Conservation (phyloP, 2,113 vertebrate genomes). For the Sphyrna mokarran region DNA sequence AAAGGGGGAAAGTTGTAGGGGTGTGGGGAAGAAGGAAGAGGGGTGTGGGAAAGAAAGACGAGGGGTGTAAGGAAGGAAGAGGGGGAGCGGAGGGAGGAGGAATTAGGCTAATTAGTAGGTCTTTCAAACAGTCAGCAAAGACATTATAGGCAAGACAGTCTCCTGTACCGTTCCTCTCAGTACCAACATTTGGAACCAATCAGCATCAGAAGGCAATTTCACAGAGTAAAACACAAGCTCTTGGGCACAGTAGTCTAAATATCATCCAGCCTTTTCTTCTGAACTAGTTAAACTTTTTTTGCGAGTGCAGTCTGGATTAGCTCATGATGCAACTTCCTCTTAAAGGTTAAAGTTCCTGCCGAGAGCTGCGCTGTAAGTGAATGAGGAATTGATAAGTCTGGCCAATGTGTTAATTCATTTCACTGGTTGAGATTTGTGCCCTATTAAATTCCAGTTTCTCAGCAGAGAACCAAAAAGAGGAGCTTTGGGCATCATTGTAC, state of each 20-base stretch:
- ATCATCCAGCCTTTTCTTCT: neutral
- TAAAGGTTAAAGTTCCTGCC: neutral
- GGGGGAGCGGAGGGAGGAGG: neutral
- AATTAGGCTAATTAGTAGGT: neutral
- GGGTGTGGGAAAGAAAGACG: no score
- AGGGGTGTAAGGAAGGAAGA: neutral
- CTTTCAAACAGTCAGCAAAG: neutral
- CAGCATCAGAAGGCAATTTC: neutral
- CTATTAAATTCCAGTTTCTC: neutral
- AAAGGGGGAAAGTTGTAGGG: neutral
- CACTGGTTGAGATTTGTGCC: neutral
- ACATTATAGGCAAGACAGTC: neutral
- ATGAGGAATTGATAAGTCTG: neutral
- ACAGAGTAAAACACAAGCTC: neutral
- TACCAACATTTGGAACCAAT: neutral
- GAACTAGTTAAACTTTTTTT: neutral
- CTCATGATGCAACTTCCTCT: conserved; percentile 9
- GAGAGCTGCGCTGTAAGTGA: neutral
- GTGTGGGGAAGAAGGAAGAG: neutral
- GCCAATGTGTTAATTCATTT: neutral
- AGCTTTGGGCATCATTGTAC: neutral
- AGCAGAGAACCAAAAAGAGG: neutral
- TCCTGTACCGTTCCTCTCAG: neutral
- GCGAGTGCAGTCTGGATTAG: neutral
- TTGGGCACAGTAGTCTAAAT: neutral